Percentiles rank a stretch among this genome's conserved stretches.
Conservation (phyloP, 2,113 vertebrate genomes). For the Acanthochromis polyacanthus region DNA sequence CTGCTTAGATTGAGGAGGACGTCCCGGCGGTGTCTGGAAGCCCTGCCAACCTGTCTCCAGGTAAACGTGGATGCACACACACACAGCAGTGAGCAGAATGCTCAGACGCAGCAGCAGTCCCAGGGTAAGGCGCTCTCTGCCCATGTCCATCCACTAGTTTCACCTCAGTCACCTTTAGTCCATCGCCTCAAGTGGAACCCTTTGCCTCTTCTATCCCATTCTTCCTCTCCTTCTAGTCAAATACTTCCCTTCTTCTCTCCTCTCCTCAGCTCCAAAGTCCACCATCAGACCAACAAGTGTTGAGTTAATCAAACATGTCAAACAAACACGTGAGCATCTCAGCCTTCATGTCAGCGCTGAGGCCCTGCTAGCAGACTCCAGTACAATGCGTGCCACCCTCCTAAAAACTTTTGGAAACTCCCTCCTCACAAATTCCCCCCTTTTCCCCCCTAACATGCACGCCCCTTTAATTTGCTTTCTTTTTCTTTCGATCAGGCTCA, state of each 20-base stretch:
- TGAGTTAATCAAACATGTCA: slow-evolving; percentile 8
- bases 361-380: slow-evolving; percentile 29
- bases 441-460: slow-evolving; percentile 54
- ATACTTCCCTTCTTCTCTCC: not conserved
- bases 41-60: slow-evolving; percentile 64
- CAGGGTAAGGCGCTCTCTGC: slow-evolving; percentile 55
- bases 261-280: slow-evolving; percentile 30
- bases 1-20: slow-evolving; percentile 20
- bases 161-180: slow-evolving; percentile 35
- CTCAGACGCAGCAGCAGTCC: slow-evolving; percentile 70
- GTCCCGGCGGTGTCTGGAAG: slow-evolving; percentile 37
- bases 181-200: slow-evolving; percentile 24
- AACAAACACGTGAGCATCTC: slow-evolving; percentile 9
- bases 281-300: not conserved
- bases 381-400: slow-evolving; percentile 48
- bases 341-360: slow-evolving; percentile 13
- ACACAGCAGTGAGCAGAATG: slow-evolving; percentile 66
- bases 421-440: slow-evolving; percentile 55
- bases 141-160: slow-evolving; percentile 60
- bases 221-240: not conserved
- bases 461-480: slow-evolving; percentile 58
- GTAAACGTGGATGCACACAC: slow-evolving; percentile 77
- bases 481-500: slow-evolving; percentile 42
- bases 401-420: slow-evolving; percentile 77
- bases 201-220: slow-evolving; percentile 55